phyloP scores from a whole-genome alignment of 2,797 vertebrate genomes.

The Aldrovandia affinis region DNA sequence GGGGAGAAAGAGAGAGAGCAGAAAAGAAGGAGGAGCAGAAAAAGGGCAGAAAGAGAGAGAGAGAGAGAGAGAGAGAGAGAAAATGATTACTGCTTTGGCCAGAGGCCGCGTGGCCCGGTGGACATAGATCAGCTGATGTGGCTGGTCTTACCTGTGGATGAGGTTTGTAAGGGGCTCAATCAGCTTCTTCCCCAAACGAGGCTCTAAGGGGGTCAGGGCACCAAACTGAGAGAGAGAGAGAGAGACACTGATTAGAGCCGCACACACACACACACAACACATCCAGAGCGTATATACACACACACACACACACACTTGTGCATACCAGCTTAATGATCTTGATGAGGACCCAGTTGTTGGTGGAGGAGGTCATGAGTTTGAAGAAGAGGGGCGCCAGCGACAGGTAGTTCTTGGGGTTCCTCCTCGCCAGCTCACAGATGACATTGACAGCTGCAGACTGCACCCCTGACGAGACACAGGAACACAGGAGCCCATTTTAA shows the following conservation, averaged over 20 bases:
- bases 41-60: not conserved
- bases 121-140: not conserved
- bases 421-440: constrained; percentile 95
- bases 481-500: too few species aligned
- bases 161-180: constrained; percentile 97
- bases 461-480: constrained; percentile 71
- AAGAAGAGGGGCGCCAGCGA: constrained; percentile 96
- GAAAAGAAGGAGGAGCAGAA: too few species aligned
- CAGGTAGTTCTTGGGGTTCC: constrained; percentile 98
- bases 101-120: not conserved
- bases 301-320: constrained; percentile 37
- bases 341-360: constrained; percentile 99
- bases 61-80: not conserved
- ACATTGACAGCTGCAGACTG: constrained; percentile 98
- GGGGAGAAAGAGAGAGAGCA: not conserved
- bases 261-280: not conserved
- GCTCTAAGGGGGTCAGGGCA: constrained; percentile 95
- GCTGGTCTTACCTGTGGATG: constrained; percentile 87
- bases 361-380: constrained; percentile 98
- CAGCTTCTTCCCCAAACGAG: constrained; percentile 94
- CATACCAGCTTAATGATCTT: constrained; percentile 98
- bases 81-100: not conserved
- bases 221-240: constrained; percentile 80
- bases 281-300: not conserved
- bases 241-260: not conserved